Conservation (phyloP, 2,113 vertebrate species). For the Campylomormyrus tamandua region DNA sequence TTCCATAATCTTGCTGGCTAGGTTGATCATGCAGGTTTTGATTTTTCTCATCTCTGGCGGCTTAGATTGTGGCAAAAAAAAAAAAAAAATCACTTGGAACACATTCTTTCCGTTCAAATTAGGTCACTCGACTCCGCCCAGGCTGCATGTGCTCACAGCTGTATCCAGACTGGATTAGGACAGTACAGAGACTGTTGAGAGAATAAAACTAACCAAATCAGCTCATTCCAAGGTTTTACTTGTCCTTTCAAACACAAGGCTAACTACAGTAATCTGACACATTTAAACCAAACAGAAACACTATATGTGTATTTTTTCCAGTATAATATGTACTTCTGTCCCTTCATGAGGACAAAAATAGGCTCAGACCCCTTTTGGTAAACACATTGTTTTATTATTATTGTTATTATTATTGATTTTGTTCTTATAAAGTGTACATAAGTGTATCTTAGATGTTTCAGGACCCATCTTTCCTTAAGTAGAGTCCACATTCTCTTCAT, state of each 20-base stretch:
- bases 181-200: background rate
- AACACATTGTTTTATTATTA: background rate
- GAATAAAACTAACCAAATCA: background rate
- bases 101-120: conserved; percentile 39
- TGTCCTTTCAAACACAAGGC: background rate
- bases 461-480: background rate
- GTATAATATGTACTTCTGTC: background rate
- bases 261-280: background rate
- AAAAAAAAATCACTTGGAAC: conserved; percentile 37
- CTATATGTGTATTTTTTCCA: background rate
- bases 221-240: background rate
- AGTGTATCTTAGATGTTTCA: background rate
- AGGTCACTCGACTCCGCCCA: conserved; percentile 28
- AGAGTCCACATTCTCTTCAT: background rate
- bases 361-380: background rate
- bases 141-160: conserved; percentile 8
- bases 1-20: conserved; percentile 10
- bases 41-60: conserved; percentile 2
- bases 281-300: background rate
- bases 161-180: background rate
- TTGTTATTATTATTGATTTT: background rate
- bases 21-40: conserved; percentile 23
- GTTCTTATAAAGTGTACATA: background rate
- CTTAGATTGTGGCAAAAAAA: conserved; percentile 27
- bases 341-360: background rate